phyloP scores from a whole-genome alignment of 92 coral and sea anemone genomes.

The Siderastrea siderea region DNA sequence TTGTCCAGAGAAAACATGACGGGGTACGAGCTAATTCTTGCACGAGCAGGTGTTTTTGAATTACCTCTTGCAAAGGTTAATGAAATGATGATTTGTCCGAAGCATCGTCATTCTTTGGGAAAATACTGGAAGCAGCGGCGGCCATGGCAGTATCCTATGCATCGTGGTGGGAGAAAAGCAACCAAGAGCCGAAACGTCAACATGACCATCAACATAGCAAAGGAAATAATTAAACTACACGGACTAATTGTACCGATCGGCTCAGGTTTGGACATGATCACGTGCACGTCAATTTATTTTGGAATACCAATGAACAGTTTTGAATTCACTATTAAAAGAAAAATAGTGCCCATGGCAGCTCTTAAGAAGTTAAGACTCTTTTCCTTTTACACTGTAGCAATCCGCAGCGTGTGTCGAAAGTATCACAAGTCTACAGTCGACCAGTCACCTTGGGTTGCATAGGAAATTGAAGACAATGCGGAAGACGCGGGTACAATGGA shows the following conservation, averaged over 20 bases:
- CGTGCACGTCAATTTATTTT: not conserved
- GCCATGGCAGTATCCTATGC: no score
- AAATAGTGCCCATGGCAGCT: no score
- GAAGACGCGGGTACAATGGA: not conserved
- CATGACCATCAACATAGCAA: constrained; percentile 44
- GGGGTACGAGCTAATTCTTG: no score
- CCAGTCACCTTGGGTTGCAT: constrained; percentile 9
- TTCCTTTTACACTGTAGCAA: not conserved
- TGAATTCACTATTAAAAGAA: not conserved
- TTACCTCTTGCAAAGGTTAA: no score
- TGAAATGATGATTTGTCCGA: no score
- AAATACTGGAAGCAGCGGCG: no score
- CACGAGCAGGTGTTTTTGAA: no score
- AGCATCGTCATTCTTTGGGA: no score
- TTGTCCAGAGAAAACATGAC: no score
- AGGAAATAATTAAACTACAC: constrained; percentile 51
- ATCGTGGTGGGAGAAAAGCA: no score
- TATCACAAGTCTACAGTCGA: constrained; percentile 34
- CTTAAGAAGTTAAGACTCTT: no score
- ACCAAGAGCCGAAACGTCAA: no score
- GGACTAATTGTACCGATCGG: constrained; percentile 67
- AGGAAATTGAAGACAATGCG: not conserved
- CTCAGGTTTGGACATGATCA: constrained; percentile 49
- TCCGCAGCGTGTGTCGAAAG: constrained; percentile 44
- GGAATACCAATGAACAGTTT: not conserved